Evolutionary conservation across 2,797 vertebrate genomes (phyloP), one percentile per base, ranked within the genome.

Genomic region (Crenichthys baileyi): DNA sequence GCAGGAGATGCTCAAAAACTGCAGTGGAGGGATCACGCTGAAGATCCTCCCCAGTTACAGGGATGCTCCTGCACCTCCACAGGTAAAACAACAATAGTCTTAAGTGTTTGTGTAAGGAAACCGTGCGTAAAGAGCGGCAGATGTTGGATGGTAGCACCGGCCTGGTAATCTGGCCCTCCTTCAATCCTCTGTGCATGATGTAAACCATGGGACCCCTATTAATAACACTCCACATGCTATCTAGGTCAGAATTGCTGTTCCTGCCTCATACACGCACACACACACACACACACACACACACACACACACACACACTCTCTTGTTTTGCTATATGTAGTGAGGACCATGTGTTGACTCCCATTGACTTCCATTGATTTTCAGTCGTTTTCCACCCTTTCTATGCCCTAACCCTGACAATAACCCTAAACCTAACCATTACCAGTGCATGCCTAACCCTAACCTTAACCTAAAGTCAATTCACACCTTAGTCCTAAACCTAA

Each of bases 11-110:
- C 95, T 99, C 76, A 99, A 97, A 89, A 97, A 96, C 90, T 97
- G 97, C 91, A 99, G 97, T 78, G 98, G 98, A 31, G 97, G 98
- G 31, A 97, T 99, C 91, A 98, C 97, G 6, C 93, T 99, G 79
- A 99, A 99, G 90, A 99, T 99, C 85, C 96, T 99, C 53, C 98
- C 98, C 36, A 99, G 98, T 90, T 99, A 99, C 93, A 96, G 96
- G 81, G 97, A 99, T 15, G 94, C 97, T 18, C 94, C 97, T 8
- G 93, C 95, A 68, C 96, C 98, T 53, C 97, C 98, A 0, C 98
- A 98, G 97, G 98, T 99, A 82, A 79, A 67, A 67, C n/a, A 16
- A 11, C 53, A 55, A n/a, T 55, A 18, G 3, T 7, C n/a, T 4
- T 7, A 13, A 11, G 2, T 20, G 11, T 44, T 24, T 36, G 63